These are phyloP conservation scores for Prunella fulvescens DNA, from an alignment of 2,113 vertebrate species.

Conservation along the genomic window DNA sequence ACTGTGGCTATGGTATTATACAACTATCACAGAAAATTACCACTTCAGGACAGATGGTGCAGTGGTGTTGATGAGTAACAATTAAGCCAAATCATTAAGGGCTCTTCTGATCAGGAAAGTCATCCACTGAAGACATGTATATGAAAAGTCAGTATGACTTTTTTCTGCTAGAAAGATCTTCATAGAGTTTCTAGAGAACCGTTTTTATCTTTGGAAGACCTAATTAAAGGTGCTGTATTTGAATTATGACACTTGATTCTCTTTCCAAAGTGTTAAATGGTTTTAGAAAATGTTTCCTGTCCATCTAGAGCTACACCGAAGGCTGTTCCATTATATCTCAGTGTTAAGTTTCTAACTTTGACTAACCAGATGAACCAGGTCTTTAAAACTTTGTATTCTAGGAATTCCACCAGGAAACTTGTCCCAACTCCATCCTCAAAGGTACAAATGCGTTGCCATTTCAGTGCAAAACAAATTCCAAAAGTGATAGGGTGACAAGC, in stretches of 20 bases:
- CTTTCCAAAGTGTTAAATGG: slow-evolving; percentile 5
- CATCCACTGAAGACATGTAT: slow-evolving; percentile 33
- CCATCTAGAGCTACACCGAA: neutral
- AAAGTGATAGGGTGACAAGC: neutral
- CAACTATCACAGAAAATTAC: slow-evolving; percentile 28
- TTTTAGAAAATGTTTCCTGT: slow-evolving; percentile 21
- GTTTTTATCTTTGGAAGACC: slow-evolving; percentile 40
- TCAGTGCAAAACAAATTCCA: neutral
- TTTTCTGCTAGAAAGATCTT: slow-evolving; percentile 10
- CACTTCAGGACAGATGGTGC: slow-evolving; percentile 57
- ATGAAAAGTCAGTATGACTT: slow-evolving; percentile 46
- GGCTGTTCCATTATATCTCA: neutral
- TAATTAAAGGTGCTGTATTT: slow-evolving; percentile 26
- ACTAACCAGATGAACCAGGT: neutral
- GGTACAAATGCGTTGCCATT: neutral
- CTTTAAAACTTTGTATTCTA: neutral
- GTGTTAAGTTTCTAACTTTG: neutral
- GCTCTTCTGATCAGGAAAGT: slow-evolving; percentile 42
- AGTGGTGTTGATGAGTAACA: slow-evolving; percentile 56
- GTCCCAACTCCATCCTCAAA: neutral
- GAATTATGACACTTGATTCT: slow-evolving; percentile 44
- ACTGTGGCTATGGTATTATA: neutral
- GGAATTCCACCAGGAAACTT: neutral
- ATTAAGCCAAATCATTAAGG: slow-evolving; percentile 59
- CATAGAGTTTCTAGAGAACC: slow-evolving; percentile 32